Conservation (phyloP, 1,140 invertebrate genomes). For the Magallana gigas region DNA sequence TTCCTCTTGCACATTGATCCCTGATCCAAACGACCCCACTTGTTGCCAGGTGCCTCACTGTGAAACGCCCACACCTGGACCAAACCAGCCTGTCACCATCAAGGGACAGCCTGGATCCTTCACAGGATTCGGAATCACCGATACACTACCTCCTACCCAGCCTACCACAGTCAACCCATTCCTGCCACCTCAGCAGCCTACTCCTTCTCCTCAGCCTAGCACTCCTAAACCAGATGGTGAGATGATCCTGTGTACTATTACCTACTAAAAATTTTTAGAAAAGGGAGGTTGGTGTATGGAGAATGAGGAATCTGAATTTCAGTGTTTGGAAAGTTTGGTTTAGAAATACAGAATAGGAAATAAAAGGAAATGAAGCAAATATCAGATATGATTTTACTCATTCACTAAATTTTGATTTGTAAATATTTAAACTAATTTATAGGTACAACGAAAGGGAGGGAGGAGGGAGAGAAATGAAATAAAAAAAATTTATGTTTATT, state of each 20-base stretch:
- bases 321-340: no score
- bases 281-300: background rate
- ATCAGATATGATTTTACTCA: no score
- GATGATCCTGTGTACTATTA: background rate
- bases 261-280: constrained; percentile 23
- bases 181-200: constrained; percentile 38
- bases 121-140: constrained; percentile 38
- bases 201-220: constrained; percentile 24
- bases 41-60: constrained; percentile 54
- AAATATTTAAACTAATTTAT: no score
- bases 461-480: no score
- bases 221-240: constrained; percentile 10
- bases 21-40: constrained; percentile 50
- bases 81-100: constrained; percentile 37
- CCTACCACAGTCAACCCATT: constrained; percentile 40
- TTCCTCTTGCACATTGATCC: constrained; percentile 48
- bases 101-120: constrained; percentile 50
- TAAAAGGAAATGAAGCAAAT: no score
- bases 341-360: no score
- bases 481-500: no score
- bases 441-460: no score
- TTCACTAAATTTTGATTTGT: no score
- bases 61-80: constrained; percentile 35
- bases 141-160: constrained; percentile 28
- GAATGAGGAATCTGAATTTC: no score